Percentiles rank a stretch among this genome's conserved stretches.
These are phyloP conservation scores for Solenopsis fugax DNA, from an alignment of 1,140 invertebrate species.

Conservation along the genomic window DNA sequence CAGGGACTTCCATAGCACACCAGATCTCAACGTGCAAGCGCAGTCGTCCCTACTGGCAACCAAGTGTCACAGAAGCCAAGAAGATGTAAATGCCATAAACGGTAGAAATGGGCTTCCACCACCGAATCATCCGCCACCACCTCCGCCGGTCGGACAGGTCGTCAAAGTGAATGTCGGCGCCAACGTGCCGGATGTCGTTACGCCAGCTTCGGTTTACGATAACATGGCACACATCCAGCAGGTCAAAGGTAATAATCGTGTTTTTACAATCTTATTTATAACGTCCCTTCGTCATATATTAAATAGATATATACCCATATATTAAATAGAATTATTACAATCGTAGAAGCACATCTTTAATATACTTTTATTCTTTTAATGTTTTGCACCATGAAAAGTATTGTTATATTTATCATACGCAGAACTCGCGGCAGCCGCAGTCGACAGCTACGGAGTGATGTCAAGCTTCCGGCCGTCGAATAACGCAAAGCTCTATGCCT, in stretches of 20 bases:
- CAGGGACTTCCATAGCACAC: constrained; percentile 95
- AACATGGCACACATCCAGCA: constrained; percentile 86
- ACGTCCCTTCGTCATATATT: background rate
- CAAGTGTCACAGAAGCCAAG: constrained; percentile 91
- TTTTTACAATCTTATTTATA: background rate
- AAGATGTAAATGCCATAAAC: constrained; percentile 89
- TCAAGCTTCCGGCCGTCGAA: constrained; percentile 95
- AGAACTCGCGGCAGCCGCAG: constrained; percentile 85
- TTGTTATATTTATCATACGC: background rate
- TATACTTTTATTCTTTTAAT: background rate
- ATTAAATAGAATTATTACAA: too few relatives aligned
- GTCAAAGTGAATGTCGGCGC: constrained; percentile 90
- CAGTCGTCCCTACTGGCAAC: constrained; percentile 82
- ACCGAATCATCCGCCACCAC: constrained; percentile 90
- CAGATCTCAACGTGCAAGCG: constrained; percentile 90
- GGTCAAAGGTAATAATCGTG: constrained; percentile 82
- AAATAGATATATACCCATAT: too few relatives aligned
- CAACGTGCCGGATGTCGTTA: constrained; percentile 83
- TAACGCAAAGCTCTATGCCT: constrained; percentile 95
- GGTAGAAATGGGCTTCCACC: constrained; percentile 88
- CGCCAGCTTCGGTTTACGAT: constrained; percentile 84
- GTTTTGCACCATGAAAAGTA: background rate
- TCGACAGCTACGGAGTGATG: constrained; percentile 87
- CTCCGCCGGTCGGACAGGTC: constrained; percentile 91
- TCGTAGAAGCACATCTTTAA: background rate